These are phyloP conservation scores for Sparidentex hasta DNA, from an alignment of 2,797 vertebrate genomes.

Conservation along the genomic window DNA sequence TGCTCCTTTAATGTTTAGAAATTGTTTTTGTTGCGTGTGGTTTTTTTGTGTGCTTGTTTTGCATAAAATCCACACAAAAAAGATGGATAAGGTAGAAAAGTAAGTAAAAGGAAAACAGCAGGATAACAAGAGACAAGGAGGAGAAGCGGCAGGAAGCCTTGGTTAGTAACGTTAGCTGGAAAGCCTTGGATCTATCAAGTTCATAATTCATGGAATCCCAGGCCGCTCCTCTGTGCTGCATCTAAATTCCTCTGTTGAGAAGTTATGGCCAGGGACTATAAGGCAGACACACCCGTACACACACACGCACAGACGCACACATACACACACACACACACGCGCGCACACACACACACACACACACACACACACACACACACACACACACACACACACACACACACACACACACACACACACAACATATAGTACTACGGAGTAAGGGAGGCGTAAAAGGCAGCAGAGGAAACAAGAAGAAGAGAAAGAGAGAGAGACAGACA, in stretches of 20 bases:
- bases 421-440: constrained; percentile 12
- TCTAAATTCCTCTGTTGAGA: constrained; percentile 66
- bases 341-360: constrained; percentile 29
- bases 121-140: constrained; percentile 25
- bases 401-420: constrained; percentile 15
- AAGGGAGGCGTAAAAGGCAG: background rate
- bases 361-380: constrained; percentile 19
- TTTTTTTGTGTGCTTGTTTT: background rate
- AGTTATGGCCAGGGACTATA: constrained; percentile 63
- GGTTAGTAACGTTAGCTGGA: constrained; percentile 55
- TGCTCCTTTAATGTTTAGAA: too few relatives aligned
- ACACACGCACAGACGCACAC: constrained; percentile 27
- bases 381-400: constrained; percentile 27
- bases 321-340: constrained; percentile 15
- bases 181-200: constrained; percentile 68
- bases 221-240: constrained; percentile 53
- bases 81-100: background rate
- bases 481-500: background rate
- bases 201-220: constrained; percentile 75
- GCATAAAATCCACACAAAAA: background rate
- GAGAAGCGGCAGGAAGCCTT: constrained; percentile 11
- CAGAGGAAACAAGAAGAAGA: constrained; percentile 1
- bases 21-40: too few relatives aligned
- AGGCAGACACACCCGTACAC: constrained; percentile 48
- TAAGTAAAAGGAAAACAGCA: background rate